Base-by-base conservation (phyloP, 2,113 vertebrate species). In the Chloropsis cyanopogon region DNA sequence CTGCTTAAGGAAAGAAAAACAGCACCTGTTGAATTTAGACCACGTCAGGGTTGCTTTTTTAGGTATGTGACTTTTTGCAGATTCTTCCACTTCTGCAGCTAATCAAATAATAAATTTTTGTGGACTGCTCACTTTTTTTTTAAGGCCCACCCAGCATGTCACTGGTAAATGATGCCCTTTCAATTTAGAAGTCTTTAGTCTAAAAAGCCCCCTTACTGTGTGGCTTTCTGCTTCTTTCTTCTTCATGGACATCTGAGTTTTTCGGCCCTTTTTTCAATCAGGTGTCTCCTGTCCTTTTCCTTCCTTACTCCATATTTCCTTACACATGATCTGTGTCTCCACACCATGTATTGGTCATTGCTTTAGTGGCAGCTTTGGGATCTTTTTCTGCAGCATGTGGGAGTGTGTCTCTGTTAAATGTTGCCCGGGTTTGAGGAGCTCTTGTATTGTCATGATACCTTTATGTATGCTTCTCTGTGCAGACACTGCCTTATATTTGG, bases 1-100 rank as follows among this genome's bases (percentile, higher is more conserved):
- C 79, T 98, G 68, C 92, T 97, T 22, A 87, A 96, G 66, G 95
- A 97, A 91, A 97, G 94, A 61, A 97, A 97, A 94, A 96, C 90
- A 4, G 96, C 82, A 18, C 95, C 96, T 54, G 83, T 95, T 59
- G 97, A 97, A 95, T 98, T 97, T 88, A 97, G 97, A 86, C 96
- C 96, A 78, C 11, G 29, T 86, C 97, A 97, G 96, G 94, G 97
- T 53, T 89, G 69, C 21, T n/a, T 72, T 70, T n/a, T 53, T 57
- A 61, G 25, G 21, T 37, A 8, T 46, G 7, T 28, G 21, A 46
- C 54, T 56, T 82, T 71, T 56, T 65, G 21, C 16, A 33, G 68
- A 39, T 91, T 41, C n/a, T 76, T 85, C 60, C 39, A 35, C n/a
- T 47, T 79, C 39, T 61, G 54, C 42, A 42, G 39, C 54, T 66